Percentiles rank a stretch among this genome's conserved stretches.
These are phyloP conservation scores for Adrianichthys oophorus DNA, from an alignment of 2,797 vertebrate species.

Conservation along the genomic window DNA sequence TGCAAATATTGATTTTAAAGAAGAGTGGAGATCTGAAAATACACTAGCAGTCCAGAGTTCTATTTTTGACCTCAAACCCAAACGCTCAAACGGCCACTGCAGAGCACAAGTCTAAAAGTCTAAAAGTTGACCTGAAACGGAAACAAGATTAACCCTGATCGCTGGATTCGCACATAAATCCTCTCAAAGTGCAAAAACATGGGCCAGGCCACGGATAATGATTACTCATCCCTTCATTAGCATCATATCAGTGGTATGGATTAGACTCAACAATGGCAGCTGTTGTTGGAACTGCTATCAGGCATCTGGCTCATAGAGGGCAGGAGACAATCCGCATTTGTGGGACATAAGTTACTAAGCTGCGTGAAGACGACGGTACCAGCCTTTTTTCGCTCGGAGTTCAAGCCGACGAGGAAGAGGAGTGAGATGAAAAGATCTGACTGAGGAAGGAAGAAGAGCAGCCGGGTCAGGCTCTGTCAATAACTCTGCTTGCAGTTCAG, in stretches of 20 bases:
- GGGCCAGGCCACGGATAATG: conserved; percentile 53
- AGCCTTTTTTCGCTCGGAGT: background rate
- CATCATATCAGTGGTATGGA: conserved; percentile 65
- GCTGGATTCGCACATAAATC: conserved; percentile 52
- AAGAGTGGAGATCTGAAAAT: conserved; percentile 11
- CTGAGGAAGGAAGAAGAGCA: conserved; percentile 34
- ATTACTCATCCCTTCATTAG: conserved; percentile 65
- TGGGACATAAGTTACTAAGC: conserved; percentile 16
- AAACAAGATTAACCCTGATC: conserved; percentile 68
- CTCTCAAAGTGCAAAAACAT: conserved; percentile 55
- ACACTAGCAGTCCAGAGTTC: conserved; percentile 15
- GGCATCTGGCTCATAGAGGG: conserved; percentile 35
- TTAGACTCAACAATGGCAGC: conserved; percentile 55
- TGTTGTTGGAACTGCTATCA: conserved; percentile 45
- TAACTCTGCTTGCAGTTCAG: conserved; percentile 74
- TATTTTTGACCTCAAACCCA: conserved; percentile 7
- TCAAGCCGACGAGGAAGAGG: background rate
- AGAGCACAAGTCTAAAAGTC: conserved; percentile 15
- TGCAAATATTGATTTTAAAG: conserved; percentile 22
- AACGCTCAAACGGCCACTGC: conserved; percentile 13
- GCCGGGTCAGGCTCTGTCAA: conserved; percentile 86
- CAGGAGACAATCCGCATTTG: conserved; percentile 10
- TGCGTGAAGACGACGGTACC: background rate
- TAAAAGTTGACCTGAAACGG: conserved; percentile 60
- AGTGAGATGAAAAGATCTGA: conserved; percentile 7